Conservation (phyloP, 2,797 vertebrate species). For the Rhinatrema bivittatum region DNA sequence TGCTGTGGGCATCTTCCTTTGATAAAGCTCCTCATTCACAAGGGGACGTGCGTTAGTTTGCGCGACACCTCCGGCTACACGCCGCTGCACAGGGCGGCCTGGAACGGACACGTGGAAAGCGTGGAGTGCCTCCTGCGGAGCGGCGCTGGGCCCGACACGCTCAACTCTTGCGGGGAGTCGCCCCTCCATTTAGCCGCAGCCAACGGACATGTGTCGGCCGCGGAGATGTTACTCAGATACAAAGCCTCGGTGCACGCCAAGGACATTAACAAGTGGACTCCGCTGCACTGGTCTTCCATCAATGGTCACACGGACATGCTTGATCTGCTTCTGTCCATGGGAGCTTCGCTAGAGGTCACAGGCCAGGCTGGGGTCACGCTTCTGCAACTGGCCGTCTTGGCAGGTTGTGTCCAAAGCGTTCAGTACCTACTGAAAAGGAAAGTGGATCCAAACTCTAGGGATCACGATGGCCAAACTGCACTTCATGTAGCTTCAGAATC, state of each 20-base stretch:
- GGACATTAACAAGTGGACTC: conserved; percentile 42
- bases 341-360: conserved; percentile 27
- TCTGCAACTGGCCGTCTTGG: conserved; percentile 35
- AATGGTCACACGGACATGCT: conserved; percentile 29
- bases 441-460: conserved; percentile 27
- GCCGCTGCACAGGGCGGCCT: conserved; percentile 39
- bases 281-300: conserved; percentile 42
- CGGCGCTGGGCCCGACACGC: conserved; percentile 30
- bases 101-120: conserved; percentile 26
- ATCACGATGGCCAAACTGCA: conserved; percentile 27
- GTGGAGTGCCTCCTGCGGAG: conserved; percentile 30
- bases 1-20: conserved; percentile 35
- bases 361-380: conserved; percentile 22
- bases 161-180: conserved; percentile 34
- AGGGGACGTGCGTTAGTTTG: conserved; percentile 29
- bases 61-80: conserved; percentile 36
- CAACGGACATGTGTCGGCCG: conserved; percentile 27
- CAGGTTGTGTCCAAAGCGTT: conserved; percentile 21
- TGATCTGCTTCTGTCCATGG: conserved; percentile 31
- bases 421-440: conserved; percentile 35
- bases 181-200: conserved; percentile 39
- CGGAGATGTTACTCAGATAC: conserved; percentile 26
- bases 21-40: conserved; percentile 34
- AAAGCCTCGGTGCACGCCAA: conserved; percentile 24
- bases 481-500: conserved; percentile 37